Conservation (phyloP, 2,113 vertebrate genomes). For the Engraulis encrasicolus region DNA sequence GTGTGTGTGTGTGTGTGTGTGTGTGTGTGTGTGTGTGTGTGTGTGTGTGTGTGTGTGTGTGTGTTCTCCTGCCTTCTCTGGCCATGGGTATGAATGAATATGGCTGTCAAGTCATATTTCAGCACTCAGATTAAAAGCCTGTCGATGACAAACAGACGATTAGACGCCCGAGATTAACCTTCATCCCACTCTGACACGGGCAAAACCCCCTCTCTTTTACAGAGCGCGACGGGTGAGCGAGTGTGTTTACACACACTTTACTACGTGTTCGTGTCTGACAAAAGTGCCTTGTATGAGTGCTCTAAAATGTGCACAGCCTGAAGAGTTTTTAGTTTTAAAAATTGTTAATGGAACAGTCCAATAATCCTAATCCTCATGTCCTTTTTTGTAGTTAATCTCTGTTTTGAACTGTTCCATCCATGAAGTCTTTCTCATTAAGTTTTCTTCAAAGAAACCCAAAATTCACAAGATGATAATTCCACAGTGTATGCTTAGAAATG, state of each 20-base stretch:
- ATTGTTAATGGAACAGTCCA: neutral
- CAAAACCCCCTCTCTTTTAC: slow-evolving; percentile 54
- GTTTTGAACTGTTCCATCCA: neutral
- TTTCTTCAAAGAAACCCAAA: neutral
- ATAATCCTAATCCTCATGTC: neutral
- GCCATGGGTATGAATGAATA: slow-evolving; percentile 49
- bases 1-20: too few species aligned
- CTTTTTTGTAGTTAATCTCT: neutral
- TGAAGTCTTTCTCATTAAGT: neutral
- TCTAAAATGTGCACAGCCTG: neutral
- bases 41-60: too few species aligned
- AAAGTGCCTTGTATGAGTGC: slow-evolving; percentile 26
- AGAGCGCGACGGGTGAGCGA: slow-evolving; percentile 38
- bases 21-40: too few species aligned
- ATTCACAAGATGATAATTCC: neutral
- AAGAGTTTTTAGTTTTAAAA: neutral
- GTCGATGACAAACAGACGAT: slow-evolving; percentile 47
- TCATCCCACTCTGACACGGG: slow-evolving; percentile 62
- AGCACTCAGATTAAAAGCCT: slow-evolving; percentile 66
- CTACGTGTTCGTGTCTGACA: slow-evolving; percentile 44
- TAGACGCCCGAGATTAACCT: slow-evolving; percentile 47
- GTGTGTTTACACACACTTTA: slow-evolving; percentile 4
- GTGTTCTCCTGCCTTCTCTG: slow-evolving; percentile 1
- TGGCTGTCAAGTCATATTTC: slow-evolving; percentile 45
- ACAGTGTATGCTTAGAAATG: too few species aligned